Conservation (phyloP, 2,888 invertebrate genomes). For the Meloe dianella region DNA sequence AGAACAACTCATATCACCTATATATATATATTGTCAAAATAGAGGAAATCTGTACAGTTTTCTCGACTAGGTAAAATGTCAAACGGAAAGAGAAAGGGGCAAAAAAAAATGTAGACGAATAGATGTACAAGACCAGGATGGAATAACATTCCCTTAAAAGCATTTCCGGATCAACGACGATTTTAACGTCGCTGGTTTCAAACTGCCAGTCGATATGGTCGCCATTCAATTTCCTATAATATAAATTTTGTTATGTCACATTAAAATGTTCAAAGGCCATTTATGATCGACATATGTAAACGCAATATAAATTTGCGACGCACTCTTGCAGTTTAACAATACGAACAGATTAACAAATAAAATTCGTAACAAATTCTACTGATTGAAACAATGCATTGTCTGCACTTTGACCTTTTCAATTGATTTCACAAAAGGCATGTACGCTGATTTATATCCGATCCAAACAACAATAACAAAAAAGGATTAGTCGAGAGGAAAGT, state of each 20-base stretch:
- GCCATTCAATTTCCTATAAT: slow-evolving; percentile 52
- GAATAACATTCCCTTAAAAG: slow-evolving; percentile 57
- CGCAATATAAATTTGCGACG: slow-evolving; percentile 29
- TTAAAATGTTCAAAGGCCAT: slow-evolving; percentile 41
- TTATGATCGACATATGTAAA: slow-evolving; percentile 36
- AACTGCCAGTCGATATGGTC: slow-evolving; percentile 48
- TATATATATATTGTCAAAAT: neutral
- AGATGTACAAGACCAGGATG: slow-evolving; percentile 51
- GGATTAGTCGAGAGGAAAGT: neutral
- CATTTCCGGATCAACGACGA: slow-evolving; percentile 54
- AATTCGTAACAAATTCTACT: neutral
- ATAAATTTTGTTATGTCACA: slow-evolving; percentile 48
- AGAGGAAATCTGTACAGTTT: slow-evolving; percentile 29
- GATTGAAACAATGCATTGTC: neutral
- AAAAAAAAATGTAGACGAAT: neutral
- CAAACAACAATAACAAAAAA: neutral
- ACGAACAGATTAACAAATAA: neutral
- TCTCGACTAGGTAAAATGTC: slow-evolving; percentile 47
- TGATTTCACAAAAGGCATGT: neutral
- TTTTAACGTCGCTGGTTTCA: slow-evolving; percentile 36
- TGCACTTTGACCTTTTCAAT: neutral
- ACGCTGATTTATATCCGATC: neutral
- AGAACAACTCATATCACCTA: slow-evolving; percentile 25
- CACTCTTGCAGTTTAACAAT: slow-evolving; percentile 24
- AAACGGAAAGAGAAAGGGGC: slow-evolving; percentile 18